phyloP scores from a whole-genome alignment of 2,797 vertebrate genomes.

The Furcifer pardalis region DNA sequence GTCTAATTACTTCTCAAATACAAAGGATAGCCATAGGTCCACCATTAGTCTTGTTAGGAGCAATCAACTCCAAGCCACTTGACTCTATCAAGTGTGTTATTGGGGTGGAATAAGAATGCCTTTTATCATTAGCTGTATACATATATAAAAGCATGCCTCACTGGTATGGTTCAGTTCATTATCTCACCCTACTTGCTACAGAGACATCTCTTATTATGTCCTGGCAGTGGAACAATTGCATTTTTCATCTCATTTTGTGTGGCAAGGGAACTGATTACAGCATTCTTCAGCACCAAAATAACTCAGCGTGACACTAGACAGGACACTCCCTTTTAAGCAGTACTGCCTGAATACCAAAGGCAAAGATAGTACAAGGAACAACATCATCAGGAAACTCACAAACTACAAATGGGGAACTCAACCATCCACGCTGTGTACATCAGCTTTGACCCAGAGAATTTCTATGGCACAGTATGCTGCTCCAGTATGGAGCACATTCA shows the following conservation, averaged over 20 bases:
- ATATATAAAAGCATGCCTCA: background rate
- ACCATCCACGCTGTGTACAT: too few species aligned
- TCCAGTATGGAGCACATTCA: too few species aligned
- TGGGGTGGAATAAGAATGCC: slow-evolving; percentile 34
- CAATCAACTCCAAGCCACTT: slow-evolving; percentile 53
- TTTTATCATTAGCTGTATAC: slow-evolving; percentile 41
- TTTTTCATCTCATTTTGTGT: slow-evolving; percentile 1
- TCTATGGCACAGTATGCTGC: too few species aligned
- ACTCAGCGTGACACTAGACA: too few species aligned
- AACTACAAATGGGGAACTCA: too few species aligned
- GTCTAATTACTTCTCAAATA: slow-evolving; percentile 71
- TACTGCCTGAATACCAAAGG: too few species aligned
- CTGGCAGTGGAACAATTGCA: background rate
- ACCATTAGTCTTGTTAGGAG: slow-evolving; percentile 57
- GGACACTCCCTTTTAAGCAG: too few species aligned
- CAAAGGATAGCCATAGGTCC: slow-evolving; percentile 54
- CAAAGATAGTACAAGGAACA: too few species aligned
- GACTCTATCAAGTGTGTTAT: slow-evolving; percentile 43
- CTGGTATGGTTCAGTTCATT: background rate
- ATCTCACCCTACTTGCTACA: background rate
- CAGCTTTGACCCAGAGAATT: too few species aligned
- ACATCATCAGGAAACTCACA: too few species aligned
- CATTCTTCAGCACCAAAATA: too few species aligned
- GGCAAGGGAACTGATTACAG: too few species aligned
- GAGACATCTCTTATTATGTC: slow-evolving; percentile 7